Base-by-base conservation (phyloP, 2,888 invertebrate species). In the Pristionchus mayeri region DNA sequence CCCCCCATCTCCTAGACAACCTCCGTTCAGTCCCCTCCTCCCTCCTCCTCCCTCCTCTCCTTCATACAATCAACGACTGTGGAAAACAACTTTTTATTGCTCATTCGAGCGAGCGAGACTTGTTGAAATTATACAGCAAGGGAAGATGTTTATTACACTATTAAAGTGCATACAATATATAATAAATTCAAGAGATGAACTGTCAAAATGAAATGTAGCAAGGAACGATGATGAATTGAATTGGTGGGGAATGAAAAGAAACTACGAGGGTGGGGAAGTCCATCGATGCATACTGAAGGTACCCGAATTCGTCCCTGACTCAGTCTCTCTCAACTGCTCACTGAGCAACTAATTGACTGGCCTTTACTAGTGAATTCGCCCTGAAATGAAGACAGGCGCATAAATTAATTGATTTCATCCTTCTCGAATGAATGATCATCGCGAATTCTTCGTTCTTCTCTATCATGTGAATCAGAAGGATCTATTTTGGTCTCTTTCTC, bases 231-330 rank as follows among this genome's bases (percentile, higher is more conserved):
- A 24, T 71, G 71, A 34, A 40, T 71, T 71, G 44, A 13, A 16
- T 18, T 67, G n/a, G 34, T 27, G 18, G 13, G n/a, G 18, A 40
- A 16, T 24, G 71, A 7, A 40, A 9, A 40, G 71, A 71, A 44
- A 71, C 71, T 71, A 18, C n/a, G n/a, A 63, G 63, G 40, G 40
- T 40, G 71, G 71, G 71, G 30, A 44, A 24, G 21, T 71, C 71
- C 71, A 71, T 71, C 40, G 71, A 71, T 71, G 71, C 71, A 71
- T 71, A 44, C 44, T 7, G 7, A 24, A 71, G 11, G 7, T n/a
- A 37, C 34, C 18, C 34, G 67, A 37, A 67, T 37, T 67, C 37
- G 71, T 44, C 40, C 40, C 24, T 37, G 37, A 71, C 37, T 71
- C 40, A 71, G 40, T 44, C 37, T 24, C 3, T 16, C n/a, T n/a